A percentile compares a stretch with the other conserved stretches of the same genome.
Evolutionary conservation across 2,113 vertebrate species (phyloP).

Genomic region (Garra rufa): DNA sequence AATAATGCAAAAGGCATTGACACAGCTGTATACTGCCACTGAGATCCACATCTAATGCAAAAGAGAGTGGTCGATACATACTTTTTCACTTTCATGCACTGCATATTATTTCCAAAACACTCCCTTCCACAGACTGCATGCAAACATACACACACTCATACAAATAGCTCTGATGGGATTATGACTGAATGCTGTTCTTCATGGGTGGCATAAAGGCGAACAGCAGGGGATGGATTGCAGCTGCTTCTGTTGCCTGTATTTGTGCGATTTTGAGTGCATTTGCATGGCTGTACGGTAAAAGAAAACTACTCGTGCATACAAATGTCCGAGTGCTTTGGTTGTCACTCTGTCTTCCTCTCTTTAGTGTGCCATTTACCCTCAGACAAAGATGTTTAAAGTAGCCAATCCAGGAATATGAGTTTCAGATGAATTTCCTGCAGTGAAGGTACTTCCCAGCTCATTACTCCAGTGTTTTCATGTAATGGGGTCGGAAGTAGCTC

Average conservation of each 20-base stretch:
- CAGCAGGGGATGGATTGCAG: conserved; percentile 8
- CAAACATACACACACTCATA: conserved; percentile 16
- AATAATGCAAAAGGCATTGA: conserved; percentile 5
- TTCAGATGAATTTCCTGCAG: conserved; percentile 12
- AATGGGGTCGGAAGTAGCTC: not conserved
- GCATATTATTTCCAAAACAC: not conserved
- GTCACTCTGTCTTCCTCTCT: not conserved
- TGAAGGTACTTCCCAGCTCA: not conserved
- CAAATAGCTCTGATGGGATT: not conserved
- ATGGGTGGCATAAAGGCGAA: conserved; percentile 3
- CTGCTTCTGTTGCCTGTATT: not conserved
- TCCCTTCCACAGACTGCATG: not conserved
- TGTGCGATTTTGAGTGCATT: conserved; percentile 16
- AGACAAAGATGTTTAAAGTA: not conserved
- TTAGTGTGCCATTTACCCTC: conserved; percentile 6
- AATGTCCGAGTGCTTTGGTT: not conserved
- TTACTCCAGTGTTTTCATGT: conserved; percentile 6
- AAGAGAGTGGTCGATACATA: not conserved
- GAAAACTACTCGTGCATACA: conserved; percentile 8
- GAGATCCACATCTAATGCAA: not conserved
- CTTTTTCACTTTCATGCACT: not conserved
- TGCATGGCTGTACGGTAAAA: not conserved
- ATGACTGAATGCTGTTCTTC: conserved; percentile 7
- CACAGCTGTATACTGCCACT: not conserved
- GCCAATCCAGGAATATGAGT: not conserved